Conservation (phyloP, 2,888 invertebrate genomes). For the Drosophila diplacantha region DNA sequence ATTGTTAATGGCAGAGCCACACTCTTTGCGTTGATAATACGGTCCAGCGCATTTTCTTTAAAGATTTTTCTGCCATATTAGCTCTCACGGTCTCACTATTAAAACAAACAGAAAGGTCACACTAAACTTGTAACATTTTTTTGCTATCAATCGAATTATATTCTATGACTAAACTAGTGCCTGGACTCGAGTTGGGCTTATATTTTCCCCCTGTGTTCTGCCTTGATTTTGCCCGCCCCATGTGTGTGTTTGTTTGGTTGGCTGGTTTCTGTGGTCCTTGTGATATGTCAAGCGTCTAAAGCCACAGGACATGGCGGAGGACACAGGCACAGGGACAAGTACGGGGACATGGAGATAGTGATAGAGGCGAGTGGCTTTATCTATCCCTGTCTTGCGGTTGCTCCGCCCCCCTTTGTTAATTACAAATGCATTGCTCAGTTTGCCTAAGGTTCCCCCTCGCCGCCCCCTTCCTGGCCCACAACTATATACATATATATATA, state of each 20-base stretch:
- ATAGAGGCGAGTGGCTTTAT: conserved; percentile 23
- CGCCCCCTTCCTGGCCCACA: neutral
- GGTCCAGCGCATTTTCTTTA: too few relatives aligned
- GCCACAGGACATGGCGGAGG: conserved; percentile 35
- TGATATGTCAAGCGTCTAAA: conserved; percentile 62
- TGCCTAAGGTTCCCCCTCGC: conserved; percentile 11
- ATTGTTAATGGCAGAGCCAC: too few relatives aligned
- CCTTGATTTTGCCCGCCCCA: conserved; percentile 21
- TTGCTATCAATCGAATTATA: neutral
- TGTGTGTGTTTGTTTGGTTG: conserved; percentile 35
- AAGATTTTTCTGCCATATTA: too few relatives aligned
- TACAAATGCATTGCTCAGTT: conserved; percentile 53
- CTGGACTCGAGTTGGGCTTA: too few relatives aligned
- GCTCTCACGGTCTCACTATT: neutral
- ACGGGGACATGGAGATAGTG: conserved; percentile 7
- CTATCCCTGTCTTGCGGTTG: conserved; percentile 36
- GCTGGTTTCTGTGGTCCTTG: conserved; percentile 66
- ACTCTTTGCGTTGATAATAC: too few relatives aligned
- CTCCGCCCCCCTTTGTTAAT: conserved; percentile 51
- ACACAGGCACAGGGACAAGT: conserved; percentile 2
- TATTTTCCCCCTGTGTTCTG: conserved; percentile 4
- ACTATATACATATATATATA: neutral
- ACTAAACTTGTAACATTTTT: neutral
- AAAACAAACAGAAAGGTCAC: neutral
- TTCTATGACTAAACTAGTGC: neutral